phyloP scores from a whole-genome alignment of 1,140 invertebrate species.

The Potamilus streckersoni region DNA sequence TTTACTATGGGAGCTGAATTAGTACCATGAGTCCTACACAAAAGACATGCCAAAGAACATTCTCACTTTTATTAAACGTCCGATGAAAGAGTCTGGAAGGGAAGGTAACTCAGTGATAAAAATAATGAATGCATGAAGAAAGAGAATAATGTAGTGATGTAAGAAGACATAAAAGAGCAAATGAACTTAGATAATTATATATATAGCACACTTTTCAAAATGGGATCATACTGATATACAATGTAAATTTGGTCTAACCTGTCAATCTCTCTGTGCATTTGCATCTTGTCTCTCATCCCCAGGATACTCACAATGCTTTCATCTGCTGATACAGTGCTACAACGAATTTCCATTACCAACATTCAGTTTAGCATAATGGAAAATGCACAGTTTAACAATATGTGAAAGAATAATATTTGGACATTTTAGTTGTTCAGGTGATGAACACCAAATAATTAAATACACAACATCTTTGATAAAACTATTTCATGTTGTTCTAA shows the following conservation, averaged over 20 bases:
- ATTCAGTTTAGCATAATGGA: background rate
- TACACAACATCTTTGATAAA: background rate
- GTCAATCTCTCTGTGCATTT: slow-evolving; percentile 61
- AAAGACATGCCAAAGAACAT: no score
- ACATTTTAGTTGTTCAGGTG: background rate
- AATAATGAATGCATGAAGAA: no score
- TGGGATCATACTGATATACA: background rate
- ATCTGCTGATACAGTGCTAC: slow-evolving; percentile 51
- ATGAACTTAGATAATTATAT: no score
- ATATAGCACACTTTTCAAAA: background rate
- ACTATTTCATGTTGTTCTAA: no score
- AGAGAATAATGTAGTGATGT: no score
- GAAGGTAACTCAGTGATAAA: no score
- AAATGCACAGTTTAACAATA: background rate
- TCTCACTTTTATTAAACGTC: no score
- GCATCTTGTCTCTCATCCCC: slow-evolving; percentile 56
- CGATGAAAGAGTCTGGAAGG: no score
- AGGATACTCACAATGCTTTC: slow-evolving; percentile 60
- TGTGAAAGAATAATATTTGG: background rate
- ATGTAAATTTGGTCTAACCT: slow-evolving; percentile 41
- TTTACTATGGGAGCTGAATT: no score
- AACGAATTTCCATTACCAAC: background rate
- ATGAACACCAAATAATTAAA: background rate
- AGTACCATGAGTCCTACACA: no score
- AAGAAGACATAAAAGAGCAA: no score